These are phyloP conservation scores for Nannospalax galili DNA, from an alignment of 2,113 vertebrate genomes.

Conservation along the genomic window DNA sequence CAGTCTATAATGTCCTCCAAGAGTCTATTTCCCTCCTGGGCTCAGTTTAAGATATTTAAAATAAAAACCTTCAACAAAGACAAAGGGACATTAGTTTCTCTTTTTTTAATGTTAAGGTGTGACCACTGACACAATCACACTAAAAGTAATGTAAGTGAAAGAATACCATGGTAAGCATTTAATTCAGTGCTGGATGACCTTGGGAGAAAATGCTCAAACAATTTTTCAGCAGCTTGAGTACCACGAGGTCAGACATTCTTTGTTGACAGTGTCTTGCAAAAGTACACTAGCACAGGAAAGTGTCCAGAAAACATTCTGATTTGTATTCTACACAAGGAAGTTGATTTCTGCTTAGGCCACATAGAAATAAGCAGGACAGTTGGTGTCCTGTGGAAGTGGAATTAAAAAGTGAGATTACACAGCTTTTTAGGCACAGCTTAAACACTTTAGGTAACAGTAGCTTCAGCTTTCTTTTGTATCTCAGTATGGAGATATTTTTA, in stretches of 20 bases:
- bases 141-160: neutral
- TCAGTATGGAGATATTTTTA: neutral
- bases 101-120: neutral
- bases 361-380: neutral
- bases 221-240: neutral
- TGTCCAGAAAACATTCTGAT: neutral
- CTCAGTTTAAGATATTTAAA: neutral
- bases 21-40: neutral
- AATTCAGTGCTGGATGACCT: neutral
- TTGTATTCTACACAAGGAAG: neutral
- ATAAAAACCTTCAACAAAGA: slow-evolving; percentile 28
- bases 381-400: neutral
- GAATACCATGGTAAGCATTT: neutral
- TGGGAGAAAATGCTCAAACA: neutral
- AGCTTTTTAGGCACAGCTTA: slow-evolving; percentile 9
- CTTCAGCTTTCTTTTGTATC: neutral
- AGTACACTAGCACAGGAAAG: neutral
- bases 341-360: neutral
- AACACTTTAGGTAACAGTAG: neutral
- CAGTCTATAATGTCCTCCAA: neutral
- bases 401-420: neutral
- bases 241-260: neutral
- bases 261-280: neutral
- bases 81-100: neutral
- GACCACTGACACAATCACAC: neutral